Evolutionary conservation across 1,140 invertebrate genomes (phyloP), one percentile per base, ranked within the genome.

Genomic region (Lucilia sericata): DNA sequence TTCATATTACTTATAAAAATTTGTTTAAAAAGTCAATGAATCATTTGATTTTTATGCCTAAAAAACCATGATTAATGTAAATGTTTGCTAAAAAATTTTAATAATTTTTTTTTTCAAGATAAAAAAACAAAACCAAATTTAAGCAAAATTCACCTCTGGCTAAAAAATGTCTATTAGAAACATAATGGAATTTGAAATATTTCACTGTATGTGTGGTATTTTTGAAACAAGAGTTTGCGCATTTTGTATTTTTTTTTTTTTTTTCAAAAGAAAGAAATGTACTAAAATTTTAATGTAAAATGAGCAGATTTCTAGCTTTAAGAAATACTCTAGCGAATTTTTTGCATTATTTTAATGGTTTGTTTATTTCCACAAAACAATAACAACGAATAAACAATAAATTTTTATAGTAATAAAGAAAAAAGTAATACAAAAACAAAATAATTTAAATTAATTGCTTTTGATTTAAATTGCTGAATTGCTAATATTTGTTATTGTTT

Each of bases 351-450:
- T 70, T 70, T 25, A 21, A 70, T 70, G 21, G 21, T 70, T 70
- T 70, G 65, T 70, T 70, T 70, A 21, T 70, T 21, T 70, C n/a
- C 7, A 65, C 8, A 21, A 70, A 70, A 70, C 65, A 70, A 70
- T 12, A 70, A 70, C 19, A 70, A 70, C 21, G 25, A 70, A n/a
- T n/a, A n/a, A 8, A 25, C 8, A 7, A 21, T 21, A 19, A 70
- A 70, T 70, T 25, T 25, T 25, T 19, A 2, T 2, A 42, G 42
- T 8, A 42, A 42, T 42, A 42, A 42, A 42, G 10, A 42, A 0
- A 42, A 42, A 42, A 8, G 5, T 3, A 42, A 7, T 70, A 25
- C 4, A 13, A 55, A 14, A 70, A 9, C 21, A 70, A 70, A 21
- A 70, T 9, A 21, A 70, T 70, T 70, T 25, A 5, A 8, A 70